Evolutionary conservation across 1,140 invertebrate genomes (phyloP).

Genomic region (Pectinophora gossypiella): DNA sequence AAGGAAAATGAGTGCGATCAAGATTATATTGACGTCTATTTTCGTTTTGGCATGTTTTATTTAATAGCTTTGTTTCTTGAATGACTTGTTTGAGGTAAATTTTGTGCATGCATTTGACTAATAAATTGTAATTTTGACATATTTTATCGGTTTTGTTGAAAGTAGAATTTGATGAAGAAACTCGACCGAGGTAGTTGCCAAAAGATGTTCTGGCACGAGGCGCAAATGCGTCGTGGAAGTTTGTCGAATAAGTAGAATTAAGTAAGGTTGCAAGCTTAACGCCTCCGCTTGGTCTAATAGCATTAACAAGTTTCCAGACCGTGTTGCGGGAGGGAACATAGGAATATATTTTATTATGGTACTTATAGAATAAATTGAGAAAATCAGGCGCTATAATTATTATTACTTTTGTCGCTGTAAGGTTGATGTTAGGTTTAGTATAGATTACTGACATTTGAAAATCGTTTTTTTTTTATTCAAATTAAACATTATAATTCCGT

Average conservation of each 20-base stretch:
- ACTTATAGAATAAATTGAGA: too few species aligned
- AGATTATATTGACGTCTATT: conserved; percentile 19
- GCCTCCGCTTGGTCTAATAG: conserved; percentile 65
- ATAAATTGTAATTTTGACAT: too few species aligned
- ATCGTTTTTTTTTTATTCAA: too few species aligned
- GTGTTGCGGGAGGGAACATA: conserved; percentile 41
- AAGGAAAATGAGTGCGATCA: conserved; percentile 7
- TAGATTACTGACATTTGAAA: too few species aligned
- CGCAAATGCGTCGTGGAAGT: conserved; percentile 28
- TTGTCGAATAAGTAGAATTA: conserved; percentile 68
- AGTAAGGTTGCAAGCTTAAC: conserved; percentile 67
- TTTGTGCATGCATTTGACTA: conserved; percentile 18
- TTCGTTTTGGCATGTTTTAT: conserved; percentile 19
- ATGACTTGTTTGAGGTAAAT: conserved; percentile 9
- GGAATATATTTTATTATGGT: too few species aligned
- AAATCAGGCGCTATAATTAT: too few species aligned
- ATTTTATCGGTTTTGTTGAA: too few species aligned
- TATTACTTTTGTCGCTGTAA: too few species aligned
- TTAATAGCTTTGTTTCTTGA: conserved; percentile 10
- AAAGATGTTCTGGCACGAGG: not conserved
- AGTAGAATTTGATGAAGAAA: not conserved
- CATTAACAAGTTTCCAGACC: conserved; percentile 72
- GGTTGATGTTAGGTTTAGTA: too few species aligned
- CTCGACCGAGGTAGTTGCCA: not conserved
- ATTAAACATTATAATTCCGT: too few species aligned